Conservation (phyloP, 2,797 vertebrate genomes). For the Artibeus lituratus region DNA sequence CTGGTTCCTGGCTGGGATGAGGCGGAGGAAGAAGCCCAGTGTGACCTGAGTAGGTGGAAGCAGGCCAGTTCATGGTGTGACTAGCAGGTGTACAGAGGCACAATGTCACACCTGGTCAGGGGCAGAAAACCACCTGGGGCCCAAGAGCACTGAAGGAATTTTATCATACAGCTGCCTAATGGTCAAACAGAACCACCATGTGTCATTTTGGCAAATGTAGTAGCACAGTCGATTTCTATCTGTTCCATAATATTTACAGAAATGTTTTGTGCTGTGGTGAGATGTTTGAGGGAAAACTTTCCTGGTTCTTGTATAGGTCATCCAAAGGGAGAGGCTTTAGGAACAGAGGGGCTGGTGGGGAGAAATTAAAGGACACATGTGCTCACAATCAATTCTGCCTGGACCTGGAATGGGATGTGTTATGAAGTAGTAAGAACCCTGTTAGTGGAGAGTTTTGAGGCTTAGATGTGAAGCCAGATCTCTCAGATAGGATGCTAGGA, state of each 20-base stretch:
- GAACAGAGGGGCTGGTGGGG: not conserved
- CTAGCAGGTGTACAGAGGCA: not conserved
- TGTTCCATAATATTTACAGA: not conserved
- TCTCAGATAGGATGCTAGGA: not conserved
- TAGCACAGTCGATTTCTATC: not conserved
- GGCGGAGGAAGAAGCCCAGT: not conserved
- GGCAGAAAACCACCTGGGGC: not conserved
- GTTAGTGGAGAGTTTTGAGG: not conserved
- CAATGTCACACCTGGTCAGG: not conserved
- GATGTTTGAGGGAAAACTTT: not conserved
- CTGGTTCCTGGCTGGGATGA: not conserved
- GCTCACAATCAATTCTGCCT: not conserved
- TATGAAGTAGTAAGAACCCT: not conserved
- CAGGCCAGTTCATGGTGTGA: not conserved
- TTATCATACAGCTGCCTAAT: not conserved
- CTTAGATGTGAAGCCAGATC: not conserved
- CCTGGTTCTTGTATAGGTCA: not conserved
- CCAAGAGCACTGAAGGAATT: not conserved
- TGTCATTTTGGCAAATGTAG: not conserved
- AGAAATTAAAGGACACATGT: not conserved
- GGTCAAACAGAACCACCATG: rapidly evolving
- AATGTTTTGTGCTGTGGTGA: not conserved
- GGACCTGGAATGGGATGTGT: rapidly evolving
- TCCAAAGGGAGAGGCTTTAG: not conserved
- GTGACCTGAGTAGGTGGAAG: not conserved